Evolutionary conservation across 1,140 invertebrate species (phyloP).

Genomic region (Lepidurus couesii): DNA sequence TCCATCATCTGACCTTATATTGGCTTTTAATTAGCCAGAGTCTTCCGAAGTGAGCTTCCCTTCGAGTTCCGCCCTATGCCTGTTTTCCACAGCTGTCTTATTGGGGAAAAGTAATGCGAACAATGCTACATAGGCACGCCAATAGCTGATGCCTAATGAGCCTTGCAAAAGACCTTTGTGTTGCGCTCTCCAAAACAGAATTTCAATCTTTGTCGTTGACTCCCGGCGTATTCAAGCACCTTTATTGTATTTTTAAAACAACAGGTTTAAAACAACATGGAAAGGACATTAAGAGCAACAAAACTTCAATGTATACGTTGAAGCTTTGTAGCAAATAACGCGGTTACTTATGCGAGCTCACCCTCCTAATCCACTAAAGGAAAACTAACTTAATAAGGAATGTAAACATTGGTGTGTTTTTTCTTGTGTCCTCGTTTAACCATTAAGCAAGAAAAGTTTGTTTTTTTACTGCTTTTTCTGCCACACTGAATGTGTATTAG

Average conservation of each 20-base stretch:
- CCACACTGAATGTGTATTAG: not conserved
- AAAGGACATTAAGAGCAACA: no score
- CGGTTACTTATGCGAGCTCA: no score
- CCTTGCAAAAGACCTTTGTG: not conserved
- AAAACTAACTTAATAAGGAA: not conserved
- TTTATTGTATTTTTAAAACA: not conserved
- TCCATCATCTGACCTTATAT: not conserved
- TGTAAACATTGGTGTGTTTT: no score
- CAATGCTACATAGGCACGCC: not conserved
- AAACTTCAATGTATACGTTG: no score
- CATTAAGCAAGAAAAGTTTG: no score
- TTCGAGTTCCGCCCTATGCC: not conserved
- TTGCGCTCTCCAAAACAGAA: not conserved
- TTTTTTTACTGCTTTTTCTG: not conserved
- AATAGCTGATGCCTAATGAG: not conserved
- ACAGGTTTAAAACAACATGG: no score
- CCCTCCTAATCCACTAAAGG: not conserved
- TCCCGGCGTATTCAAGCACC: not conserved
- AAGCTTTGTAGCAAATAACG: no score
- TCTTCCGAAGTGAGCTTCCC: not conserved
- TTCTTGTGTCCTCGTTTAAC: no score
- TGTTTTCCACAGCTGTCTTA: not conserved
- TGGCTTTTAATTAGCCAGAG: constrained; percentile 14
- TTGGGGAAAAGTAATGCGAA: not conserved
- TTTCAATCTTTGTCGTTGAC: not conserved